Evolutionary conservation across 2,797 vertebrate species (phyloP).

Genomic region (Rhinophrynus dorsalis): DNA sequence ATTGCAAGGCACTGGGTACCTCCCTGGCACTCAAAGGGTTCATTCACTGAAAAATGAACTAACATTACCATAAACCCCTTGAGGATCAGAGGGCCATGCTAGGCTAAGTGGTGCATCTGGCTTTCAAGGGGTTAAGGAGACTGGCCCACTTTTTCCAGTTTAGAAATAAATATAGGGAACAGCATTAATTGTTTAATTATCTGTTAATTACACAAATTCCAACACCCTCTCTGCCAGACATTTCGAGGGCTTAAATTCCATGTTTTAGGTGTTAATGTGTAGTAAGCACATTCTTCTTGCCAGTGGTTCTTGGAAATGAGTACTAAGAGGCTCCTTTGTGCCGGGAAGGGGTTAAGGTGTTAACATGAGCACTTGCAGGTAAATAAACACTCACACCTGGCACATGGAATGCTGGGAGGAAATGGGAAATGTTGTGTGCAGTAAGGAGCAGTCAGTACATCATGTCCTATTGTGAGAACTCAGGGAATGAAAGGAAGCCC

Average conservation of each 20-base stretch:
- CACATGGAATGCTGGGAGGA: background rate
- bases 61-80: too few species aligned
- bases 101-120: too few species aligned
- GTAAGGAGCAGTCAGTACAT: slow-evolving; percentile 18
- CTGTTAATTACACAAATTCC: background rate
- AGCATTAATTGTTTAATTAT: background rate
- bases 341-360: slow-evolving; percentile 7
- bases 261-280: background rate
- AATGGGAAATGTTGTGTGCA: slow-evolving; percentile 24
- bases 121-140: too few species aligned
- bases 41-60: too few species aligned
- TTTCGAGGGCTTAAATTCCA: background rate
- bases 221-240: too few species aligned
- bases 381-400: slow-evolving; percentile 23
- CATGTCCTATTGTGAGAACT: slow-evolving; percentile 20
- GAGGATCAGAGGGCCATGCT: too few species aligned
- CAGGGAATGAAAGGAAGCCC: background rate
- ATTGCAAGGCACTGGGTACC: too few species aligned
- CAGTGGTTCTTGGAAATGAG: background rate
- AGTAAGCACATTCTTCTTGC: background rate
- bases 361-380: background rate
- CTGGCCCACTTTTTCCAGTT: too few species aligned
- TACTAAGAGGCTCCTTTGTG: background rate
- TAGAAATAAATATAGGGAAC: too few species aligned
- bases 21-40: too few species aligned